phyloP scores from a whole-genome alignment of 2,888 invertebrate genomes.

The Platycheirus rosarum region DNA sequence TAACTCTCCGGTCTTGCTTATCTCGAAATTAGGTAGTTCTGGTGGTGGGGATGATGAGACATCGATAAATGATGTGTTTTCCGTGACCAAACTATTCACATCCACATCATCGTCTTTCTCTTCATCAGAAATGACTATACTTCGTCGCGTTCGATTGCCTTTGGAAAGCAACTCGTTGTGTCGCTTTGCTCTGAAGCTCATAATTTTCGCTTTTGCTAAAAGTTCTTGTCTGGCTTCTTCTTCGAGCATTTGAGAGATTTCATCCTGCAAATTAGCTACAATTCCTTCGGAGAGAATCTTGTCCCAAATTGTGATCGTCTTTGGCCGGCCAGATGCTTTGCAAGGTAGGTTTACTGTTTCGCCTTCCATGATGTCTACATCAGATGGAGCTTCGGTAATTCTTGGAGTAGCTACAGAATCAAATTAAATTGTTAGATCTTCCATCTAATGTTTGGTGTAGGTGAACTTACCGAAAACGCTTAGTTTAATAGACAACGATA shows the following conservation, averaged over 20 bases:
- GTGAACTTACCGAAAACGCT: conserved; percentile 75
- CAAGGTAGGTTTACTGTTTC: conserved; percentile 76
- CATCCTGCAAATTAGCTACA: conserved; percentile 65
- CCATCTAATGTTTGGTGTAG: not conserved
- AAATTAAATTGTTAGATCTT: no score
- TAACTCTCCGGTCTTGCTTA: conserved; percentile 76
- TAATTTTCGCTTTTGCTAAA: conserved; percentile 76
- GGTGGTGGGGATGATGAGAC: conserved; percentile 61
- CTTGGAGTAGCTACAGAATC: conserved; percentile 75
- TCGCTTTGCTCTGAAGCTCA: conserved; percentile 76
- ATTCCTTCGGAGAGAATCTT: conserved; percentile 69
- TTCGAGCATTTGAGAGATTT: conserved; percentile 80
- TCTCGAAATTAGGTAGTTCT: conserved; percentile 75
- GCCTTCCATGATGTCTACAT: conserved; percentile 75
- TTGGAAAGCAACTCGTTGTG: not conserved
- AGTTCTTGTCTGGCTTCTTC: conserved; percentile 78
- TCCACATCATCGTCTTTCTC: conserved; percentile 72
- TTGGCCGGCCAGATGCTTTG: conserved; percentile 76
- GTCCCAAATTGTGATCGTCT: conserved; percentile 76
- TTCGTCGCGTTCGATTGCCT: conserved; percentile 65
- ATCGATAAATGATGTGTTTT: conserved; percentile 68
- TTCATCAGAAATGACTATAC: conserved; percentile 68
- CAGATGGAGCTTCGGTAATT: conserved; percentile 76
- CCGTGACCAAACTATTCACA: conserved; percentile 58
- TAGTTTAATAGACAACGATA: conserved; percentile 75